Percentiles rank a stretch among this genome's conserved stretches.
Conservation (phyloP, 23 tunicate genomes). For the Phallusia fumigata region DNA sequence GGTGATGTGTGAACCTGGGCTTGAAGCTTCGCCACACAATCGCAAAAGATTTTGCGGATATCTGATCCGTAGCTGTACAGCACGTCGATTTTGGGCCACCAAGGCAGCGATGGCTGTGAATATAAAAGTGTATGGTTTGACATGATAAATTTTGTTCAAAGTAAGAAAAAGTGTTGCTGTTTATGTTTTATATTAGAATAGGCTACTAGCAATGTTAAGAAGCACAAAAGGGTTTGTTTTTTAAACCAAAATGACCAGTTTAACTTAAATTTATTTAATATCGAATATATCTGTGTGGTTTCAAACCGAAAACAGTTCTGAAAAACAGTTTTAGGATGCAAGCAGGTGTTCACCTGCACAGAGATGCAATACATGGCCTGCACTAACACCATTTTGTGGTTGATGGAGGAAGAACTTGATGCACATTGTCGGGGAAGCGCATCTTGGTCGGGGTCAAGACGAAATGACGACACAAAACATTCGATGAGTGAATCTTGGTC, state of each 20-base stretch:
- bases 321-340: neutral
- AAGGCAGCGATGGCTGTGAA: slow-evolving; percentile 68
- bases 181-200: too few relatives aligned
- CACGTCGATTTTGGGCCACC: slow-evolving; percentile 86
- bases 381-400: slow-evolving; percentile 69
- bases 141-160: too few relatives aligned
- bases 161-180: too few relatives aligned
- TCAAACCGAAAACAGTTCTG: too few relatives aligned
- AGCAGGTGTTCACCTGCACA: slow-evolving; percentile 51
- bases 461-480: slow-evolving; percentile 79
- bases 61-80: slow-evolving; percentile 60
- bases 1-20: slow-evolving; percentile 51
- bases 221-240: too few relatives aligned
- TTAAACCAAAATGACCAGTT: too few relatives aligned
- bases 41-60: slow-evolving; percentile 70
- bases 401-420: slow-evolving; percentile 41
- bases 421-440: slow-evolving; percentile 52
- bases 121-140: too few relatives aligned
- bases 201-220: too few relatives aligned
- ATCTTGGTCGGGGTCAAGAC: slow-evolving; percentile 52
- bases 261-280: too few relatives aligned
- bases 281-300: too few relatives aligned
- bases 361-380: slow-evolving; percentile 80
- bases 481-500: slow-evolving; percentile 74
- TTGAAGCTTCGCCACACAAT: slow-evolving; percentile 51